Base-by-base conservation (phyloP, 2,888 invertebrate genomes). In the Cheilosia soror region DNA sequence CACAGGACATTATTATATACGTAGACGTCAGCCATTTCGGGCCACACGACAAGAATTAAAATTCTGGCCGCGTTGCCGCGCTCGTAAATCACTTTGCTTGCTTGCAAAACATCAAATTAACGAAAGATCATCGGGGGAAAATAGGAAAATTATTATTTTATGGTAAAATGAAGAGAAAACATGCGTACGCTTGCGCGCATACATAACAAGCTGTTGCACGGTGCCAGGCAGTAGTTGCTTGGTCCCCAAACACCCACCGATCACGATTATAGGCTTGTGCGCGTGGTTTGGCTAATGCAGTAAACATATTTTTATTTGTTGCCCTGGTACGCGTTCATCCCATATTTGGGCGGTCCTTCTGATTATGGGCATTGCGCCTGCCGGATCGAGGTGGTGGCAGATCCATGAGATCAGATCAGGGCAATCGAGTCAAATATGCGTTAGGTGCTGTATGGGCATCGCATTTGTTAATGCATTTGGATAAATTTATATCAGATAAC, bases 21-120 rank as follows among this genome's bases (percentile, higher is more conserved):
- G 20, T 20, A 20, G 20, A 20, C 20, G 20, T 20, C 83, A 65
- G 27, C 68, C 77, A 72, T 72, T 25, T 33, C 31, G 31, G 62
- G 66, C 68, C 47, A 31, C 75, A 53, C 58, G 62, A 49, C 72
- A 49, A 37, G 63, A 81, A 81, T 85, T 81, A 63, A 85, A 81
- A 85, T 85, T 85, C 85, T 63, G 68, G 57, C 25, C 31, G 77
- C 85, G 76, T 68, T 42, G 68, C 25, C 49, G 33, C 57, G 85
- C 76, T 85, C 85, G 85, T 85, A 85, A 85, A 85, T 85, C 85
- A 85, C 85, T 85, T 81, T 81, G 76, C 44, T 49, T 63, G 72
- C 76, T 85, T 81, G 81, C 85, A 85, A 85, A 85, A 77, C 85
- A 85, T 85, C 85, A 77, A 85, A 81, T 85, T 81, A 81, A 85